Conservation (phyloP, 2,113 vertebrate genomes). For the Pollachius pollachius region DNA sequence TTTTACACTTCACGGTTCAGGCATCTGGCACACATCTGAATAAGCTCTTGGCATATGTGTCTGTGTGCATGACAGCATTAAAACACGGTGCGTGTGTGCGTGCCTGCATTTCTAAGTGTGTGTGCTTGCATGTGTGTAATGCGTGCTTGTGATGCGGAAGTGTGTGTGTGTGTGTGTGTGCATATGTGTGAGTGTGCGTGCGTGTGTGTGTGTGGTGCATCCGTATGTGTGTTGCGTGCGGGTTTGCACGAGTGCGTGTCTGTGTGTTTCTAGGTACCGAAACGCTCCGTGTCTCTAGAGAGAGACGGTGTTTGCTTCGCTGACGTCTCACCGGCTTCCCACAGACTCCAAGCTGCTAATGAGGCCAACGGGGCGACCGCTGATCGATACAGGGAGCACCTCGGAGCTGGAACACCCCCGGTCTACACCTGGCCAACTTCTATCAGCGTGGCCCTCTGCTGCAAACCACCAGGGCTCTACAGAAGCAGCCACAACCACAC, state of each 20-base stretch:
- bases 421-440: too few relatives aligned
- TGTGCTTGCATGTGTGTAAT: background rate
- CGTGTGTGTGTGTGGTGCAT: constrained; percentile 43
- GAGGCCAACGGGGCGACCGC: constrained; percentile 23
- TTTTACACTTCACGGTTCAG: background rate
- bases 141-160: constrained; percentile 2
- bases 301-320: constrained; percentile 11
- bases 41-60: background rate
- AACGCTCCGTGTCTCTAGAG: constrained; percentile 7
- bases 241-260: too few relatives aligned
- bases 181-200: constrained; percentile 56
- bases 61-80: background rate
- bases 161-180: background rate
- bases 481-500: too few relatives aligned
- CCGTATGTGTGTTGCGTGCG: constrained; percentile 25
- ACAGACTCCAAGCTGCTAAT: constrained; percentile 15
- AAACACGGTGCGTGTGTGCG: background rate
- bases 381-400: constrained; percentile 52
- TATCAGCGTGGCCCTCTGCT: too few relatives aligned
- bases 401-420: constrained; percentile 37
- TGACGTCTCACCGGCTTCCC: constrained; percentile 17
- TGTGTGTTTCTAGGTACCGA: background rate
- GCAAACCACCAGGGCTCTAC: too few relatives aligned
- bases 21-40: background rate
- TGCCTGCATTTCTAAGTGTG: background rate